These are phyloP conservation scores for Acanthurus tractus DNA, from an alignment of 2,797 vertebrate genomes.

Conservation along the genomic window DNA sequence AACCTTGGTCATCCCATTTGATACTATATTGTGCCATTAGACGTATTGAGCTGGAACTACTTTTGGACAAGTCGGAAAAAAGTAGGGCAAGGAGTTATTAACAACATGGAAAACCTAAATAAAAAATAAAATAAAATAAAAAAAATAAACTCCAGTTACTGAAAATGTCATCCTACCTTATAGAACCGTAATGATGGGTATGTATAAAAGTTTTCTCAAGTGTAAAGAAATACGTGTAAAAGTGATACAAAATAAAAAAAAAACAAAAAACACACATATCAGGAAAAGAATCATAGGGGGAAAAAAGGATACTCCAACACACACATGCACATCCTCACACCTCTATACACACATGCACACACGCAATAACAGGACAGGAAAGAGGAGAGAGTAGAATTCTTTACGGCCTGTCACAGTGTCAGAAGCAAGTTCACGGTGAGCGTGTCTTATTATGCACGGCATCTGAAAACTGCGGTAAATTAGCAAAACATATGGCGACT, in stretches of 20 bases:
- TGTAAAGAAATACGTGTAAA: conserved; percentile 12
- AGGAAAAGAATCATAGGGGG: neutral
- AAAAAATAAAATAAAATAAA: neutral
- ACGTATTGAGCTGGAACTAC: neutral
- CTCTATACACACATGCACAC: neutral
- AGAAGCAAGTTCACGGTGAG: conserved; percentile 81
- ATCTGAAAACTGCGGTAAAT: conserved; percentile 82
- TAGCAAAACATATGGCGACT: conserved; percentile 84
- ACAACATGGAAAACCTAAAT: too few species aligned
- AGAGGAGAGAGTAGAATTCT: conserved; percentile 69
- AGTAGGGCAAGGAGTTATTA: too few species aligned
- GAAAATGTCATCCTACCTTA: neutral
- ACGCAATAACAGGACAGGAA: conserved; percentile 45
- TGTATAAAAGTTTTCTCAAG: neutral
- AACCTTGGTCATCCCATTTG: conserved; percentile 27
- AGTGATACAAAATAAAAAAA: conserved; percentile 4
- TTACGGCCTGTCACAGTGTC: conserved; percentile 80
- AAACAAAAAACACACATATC: too few species aligned
- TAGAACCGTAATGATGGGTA: neutral
- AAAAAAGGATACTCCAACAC: conserved; percentile 4
- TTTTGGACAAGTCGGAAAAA: neutral
- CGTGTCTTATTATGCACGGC: conserved; percentile 80
- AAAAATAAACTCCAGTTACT: neutral
- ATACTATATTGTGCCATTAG: conserved; percentile 11
- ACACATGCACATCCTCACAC: conserved; percentile 21